Evolutionary conservation across 2,888 invertebrate species (phyloP), one percentile per base, ranked within the genome.

Genomic region (Aporophyla nigra): DNA sequence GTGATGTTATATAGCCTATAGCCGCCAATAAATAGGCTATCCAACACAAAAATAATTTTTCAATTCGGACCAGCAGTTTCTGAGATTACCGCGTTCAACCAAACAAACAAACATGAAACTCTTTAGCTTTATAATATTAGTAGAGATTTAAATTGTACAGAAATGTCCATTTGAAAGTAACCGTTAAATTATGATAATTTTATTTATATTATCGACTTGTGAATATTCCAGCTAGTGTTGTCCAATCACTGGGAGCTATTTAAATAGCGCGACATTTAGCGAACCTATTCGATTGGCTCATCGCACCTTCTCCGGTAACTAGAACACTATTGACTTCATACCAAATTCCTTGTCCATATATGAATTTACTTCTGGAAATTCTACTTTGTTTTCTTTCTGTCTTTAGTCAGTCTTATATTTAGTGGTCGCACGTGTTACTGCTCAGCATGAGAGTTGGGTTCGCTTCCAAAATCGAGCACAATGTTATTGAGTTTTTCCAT

Each of bases 181-280:
- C 21, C 51, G n/a, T 51, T n/a, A 33, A n/a, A 69, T 43, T 56
- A 70, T 82, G 56, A 19, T 70, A 66, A 63, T 62, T 0, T 61
- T 27, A 56, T n/a, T 49, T 27, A 9, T 33, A 14, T 46, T 21
- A 46, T 16, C 24, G 21, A 69, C 14, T 68, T 49, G 67, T 49
- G 14, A 63, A 71, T 63, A 74, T 56, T 61, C 63, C 61, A 79
- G 27, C 59, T 51, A 74, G 59, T 71, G 33, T 53, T 51, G 5
- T 69, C 24, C 73, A 53, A 56, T 68, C 40, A 33, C 49, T 67
- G 69, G 46, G 24, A 9, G 5, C 27, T 53, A 76, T 68, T 53
- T 65, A 46, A 65, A 62, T 56, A 62, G 21, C 72, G 71, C 71
- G 86, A 75, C 72, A 84, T 78, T 85, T 78, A 56, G 62, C 49